A percentile compares a stretch with the other conserved stretches of the same genome.
Conservation (phyloP, 2,888 invertebrate species). For the Melanostoma mellinum region DNA sequence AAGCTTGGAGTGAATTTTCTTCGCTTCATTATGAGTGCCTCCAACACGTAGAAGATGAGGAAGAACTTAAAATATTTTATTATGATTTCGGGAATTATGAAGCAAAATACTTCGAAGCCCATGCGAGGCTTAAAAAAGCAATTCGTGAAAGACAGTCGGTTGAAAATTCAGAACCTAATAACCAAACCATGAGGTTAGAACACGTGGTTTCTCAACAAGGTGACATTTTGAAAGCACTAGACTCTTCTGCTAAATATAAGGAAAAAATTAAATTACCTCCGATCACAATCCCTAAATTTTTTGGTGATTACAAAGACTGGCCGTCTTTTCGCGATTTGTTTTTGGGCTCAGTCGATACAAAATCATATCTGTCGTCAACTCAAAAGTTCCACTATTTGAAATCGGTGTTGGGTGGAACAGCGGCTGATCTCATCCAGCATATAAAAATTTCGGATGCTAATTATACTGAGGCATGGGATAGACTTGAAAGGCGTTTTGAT, state of each 20-base stretch:
- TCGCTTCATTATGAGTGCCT: constrained; percentile 18
- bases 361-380: constrained; percentile 33
- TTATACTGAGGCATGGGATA: constrained; percentile 40
- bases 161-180: background rate
- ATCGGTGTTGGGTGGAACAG: constrained; percentile 49
- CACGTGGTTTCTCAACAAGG: constrained; percentile 14
- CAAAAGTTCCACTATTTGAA: constrained; percentile 67
- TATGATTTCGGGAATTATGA: constrained; percentile 36
- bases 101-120: constrained; percentile 27
- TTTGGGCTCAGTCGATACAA: constrained; percentile 56
- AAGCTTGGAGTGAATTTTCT: constrained; percentile 20
- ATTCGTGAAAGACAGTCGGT: background rate
- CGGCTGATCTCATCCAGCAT: constrained; percentile 57
- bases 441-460: constrained; percentile 58
- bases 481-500: constrained; percentile 15
- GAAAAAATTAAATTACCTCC: constrained; percentile 41
- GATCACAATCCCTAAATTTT: constrained; percentile 55
- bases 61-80: background rate
- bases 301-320: constrained; percentile 66
- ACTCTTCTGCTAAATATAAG: background rate
- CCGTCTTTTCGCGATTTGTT: constrained; percentile 67
- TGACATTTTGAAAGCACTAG: constrained; percentile 6
- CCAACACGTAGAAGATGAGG: constrained; percentile 1
- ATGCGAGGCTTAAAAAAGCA: constrained; percentile 13
- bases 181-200: background rate